A percentile compares a stretch with the other conserved stretches of the same genome.
phyloP scores from a whole-genome alignment of 2,888 invertebrate genomes.

The Oligia latruncula region DNA sequence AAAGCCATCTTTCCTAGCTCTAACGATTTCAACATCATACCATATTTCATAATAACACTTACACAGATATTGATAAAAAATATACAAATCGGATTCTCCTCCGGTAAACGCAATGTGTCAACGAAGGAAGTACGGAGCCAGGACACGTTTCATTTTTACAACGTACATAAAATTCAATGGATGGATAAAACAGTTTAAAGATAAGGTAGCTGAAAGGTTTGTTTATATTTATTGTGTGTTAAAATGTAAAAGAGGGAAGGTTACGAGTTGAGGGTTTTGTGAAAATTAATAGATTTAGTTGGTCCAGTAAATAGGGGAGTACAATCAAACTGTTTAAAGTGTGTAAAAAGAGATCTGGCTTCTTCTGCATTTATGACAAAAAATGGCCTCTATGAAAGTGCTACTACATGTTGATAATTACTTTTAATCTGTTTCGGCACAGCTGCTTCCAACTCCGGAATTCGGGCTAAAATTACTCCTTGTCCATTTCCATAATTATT shows the following conservation, averaged over 20 bases:
- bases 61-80: constrained; percentile 18
- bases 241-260: not conserved
- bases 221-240: not conserved
- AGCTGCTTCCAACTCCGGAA: not conserved
- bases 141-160: constrained; percentile 61
- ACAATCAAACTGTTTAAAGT: too few species aligned
- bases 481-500: not conserved
- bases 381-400: too few species aligned
- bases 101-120: constrained; percentile 29
- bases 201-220: constrained; percentile 2
- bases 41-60: constrained; percentile 16
- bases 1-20: not conserved
- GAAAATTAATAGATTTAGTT: too few species aligned
- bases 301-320: too few species aligned
- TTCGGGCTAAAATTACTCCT: not conserved
- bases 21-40: not conserved
- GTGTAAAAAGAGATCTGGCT: too few species aligned
- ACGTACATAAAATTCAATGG: constrained; percentile 42
- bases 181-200: constrained; percentile 29
- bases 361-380: too few species aligned
- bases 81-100: constrained; percentile 16
- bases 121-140: not conserved
- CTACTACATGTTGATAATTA: too few species aligned
- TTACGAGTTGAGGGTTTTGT: too few species aligned
- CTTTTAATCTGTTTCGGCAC: not conserved